Conservation (phyloP, 92 coral and sea anemone genomes). For the Metridium senile region DNA sequence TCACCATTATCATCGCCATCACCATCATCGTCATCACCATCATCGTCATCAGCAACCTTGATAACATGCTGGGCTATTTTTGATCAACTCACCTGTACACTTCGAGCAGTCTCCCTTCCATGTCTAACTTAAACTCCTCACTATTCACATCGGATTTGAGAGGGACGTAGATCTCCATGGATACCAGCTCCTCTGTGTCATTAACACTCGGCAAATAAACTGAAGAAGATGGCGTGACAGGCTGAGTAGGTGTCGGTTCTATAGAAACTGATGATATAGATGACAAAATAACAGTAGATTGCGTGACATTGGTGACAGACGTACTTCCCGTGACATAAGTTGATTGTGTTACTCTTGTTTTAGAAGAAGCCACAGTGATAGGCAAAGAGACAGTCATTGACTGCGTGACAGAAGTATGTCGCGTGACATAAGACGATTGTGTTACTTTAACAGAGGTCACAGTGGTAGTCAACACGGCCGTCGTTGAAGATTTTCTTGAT, state of each 20-base stretch:
- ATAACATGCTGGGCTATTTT: too few relatives aligned
- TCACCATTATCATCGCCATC: not conserved
- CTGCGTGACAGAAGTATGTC: not conserved
- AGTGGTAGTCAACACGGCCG: not conserved
- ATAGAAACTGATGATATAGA: not conserved
- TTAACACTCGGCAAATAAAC: slow-evolving; percentile 31
- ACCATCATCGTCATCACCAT: not conserved
- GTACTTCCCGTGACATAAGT: not conserved
- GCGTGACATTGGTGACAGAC: not conserved
- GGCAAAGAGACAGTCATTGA: not conserved
- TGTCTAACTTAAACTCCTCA: slow-evolving; percentile 26
- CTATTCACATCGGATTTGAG: slow-evolving; percentile 22
- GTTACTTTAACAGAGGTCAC: too few relatives aligned
- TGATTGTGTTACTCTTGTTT: not conserved
- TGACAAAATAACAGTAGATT: not conserved
- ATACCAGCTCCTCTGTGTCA: slow-evolving; percentile 56
- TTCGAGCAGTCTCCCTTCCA: slow-evolving; percentile 40
- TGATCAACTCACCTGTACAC: slow-evolving; percentile 27
- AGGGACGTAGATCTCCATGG: slow-evolving; percentile 50
- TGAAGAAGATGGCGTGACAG: slow-evolving; percentile 3
- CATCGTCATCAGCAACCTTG: not conserved
- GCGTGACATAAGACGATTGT: not conserved
- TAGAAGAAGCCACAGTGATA: not conserved
- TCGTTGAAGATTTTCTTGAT: not conserved
- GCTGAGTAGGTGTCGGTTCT: slow-evolving; percentile 20